Conservation (phyloP, 2,797 vertebrate genomes). For the Gadopsis bispinosus region DNA sequence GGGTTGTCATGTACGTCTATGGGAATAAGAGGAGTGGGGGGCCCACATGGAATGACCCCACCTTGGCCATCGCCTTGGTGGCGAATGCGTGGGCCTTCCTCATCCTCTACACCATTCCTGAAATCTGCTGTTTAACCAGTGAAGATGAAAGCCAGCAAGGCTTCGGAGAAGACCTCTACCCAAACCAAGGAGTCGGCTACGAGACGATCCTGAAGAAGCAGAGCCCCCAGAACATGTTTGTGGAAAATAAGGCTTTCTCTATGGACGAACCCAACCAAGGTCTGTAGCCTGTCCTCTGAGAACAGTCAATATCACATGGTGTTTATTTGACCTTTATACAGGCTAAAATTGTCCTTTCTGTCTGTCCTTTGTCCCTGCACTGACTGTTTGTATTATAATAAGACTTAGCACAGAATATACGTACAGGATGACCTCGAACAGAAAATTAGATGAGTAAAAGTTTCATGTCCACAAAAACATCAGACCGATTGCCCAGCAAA, state of each 20-base stretch:
- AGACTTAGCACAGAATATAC: background rate
- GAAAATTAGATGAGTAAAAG: background rate
- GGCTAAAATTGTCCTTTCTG: background rate
- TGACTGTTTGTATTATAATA: background rate
- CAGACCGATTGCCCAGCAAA: constrained; percentile 5
- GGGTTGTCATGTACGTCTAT: constrained; percentile 93
- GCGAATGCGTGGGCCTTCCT: constrained; percentile 91
- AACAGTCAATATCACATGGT: background rate
- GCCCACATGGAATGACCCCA: constrained; percentile 91
- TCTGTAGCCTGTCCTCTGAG: constrained; percentile 61
- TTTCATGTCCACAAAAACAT: background rate
- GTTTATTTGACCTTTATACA: background rate
- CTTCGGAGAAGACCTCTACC: constrained; percentile 85
- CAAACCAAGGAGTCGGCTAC: constrained; percentile 89
- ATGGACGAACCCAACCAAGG: constrained; percentile 93
- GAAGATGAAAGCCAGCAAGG: constrained; percentile 74
- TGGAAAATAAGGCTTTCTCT: constrained; percentile 97
- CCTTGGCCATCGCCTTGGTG: constrained; percentile 91
- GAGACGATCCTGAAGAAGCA: constrained; percentile 96
- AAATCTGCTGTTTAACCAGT: constrained; percentile 85
- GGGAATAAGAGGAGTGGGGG: constrained; percentile 81
- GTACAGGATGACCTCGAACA: constrained; percentile 3
- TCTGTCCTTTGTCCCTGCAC: background rate
- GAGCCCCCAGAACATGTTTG: constrained; percentile 89
- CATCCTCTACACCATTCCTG: constrained; percentile 88